Conservation (phyloP, 2,888 invertebrate species). For the Chesias legatella region DNA sequence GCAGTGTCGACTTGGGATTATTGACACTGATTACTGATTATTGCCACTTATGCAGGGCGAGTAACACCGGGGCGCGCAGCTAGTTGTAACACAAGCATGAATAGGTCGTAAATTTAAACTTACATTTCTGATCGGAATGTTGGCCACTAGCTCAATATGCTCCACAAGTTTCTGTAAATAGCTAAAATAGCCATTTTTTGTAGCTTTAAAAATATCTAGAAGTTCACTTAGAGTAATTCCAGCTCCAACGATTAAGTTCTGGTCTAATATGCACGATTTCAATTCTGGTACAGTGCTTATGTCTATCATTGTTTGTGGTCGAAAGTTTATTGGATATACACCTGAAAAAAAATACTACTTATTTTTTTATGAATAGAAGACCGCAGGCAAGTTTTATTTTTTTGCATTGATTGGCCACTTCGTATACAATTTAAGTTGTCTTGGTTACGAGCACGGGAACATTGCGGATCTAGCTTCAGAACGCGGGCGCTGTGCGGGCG, state of each 20-base stretch:
- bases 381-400: too few relatives aligned
- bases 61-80: too few relatives aligned
- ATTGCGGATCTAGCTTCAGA: too few relatives aligned
- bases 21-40: too few relatives aligned
- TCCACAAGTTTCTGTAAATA: constrained; percentile 81
- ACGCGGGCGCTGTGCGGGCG: too few relatives aligned
- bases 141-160: constrained; percentile 86
- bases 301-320: constrained; percentile 57
- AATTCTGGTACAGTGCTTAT: constrained; percentile 56
- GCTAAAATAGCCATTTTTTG: constrained; percentile 69
- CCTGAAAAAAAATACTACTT: constrained; percentile 54
- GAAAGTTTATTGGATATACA: constrained; percentile 54
- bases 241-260: constrained; percentile 60
- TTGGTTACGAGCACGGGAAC: too few relatives aligned
- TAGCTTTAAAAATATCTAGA: constrained; percentile 59
- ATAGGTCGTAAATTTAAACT: constrained; percentile 30
- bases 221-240: constrained; percentile 59
- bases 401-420: too few relatives aligned
- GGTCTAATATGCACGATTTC: constrained; percentile 48
- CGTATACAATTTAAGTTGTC: too few relatives aligned
- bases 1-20: too few relatives aligned
- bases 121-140: constrained; percentile 87
- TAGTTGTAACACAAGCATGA: too few relatives aligned
- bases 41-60: too few relatives aligned
- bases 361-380: too few relatives aligned